Percentiles rank a stretch among this genome's conserved stretches.
Evolutionary conservation across 2,888 invertebrate genomes (phyloP).

Genomic region (Ectemnius cavifrons): DNA sequence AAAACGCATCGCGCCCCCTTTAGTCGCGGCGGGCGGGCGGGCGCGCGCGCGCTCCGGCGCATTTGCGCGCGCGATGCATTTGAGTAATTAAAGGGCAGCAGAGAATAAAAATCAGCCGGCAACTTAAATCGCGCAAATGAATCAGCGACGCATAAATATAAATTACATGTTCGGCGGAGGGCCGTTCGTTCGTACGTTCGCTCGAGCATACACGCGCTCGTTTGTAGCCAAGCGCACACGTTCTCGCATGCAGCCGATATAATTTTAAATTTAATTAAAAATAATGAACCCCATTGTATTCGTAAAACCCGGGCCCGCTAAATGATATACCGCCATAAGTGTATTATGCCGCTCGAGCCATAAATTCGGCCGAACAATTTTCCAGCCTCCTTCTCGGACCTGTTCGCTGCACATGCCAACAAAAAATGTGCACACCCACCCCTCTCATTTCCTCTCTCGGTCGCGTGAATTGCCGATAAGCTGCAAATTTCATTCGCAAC

Average conservation of each 20-base stretch:
- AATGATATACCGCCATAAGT: conserved; percentile 61
- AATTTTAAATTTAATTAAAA: conserved; percentile 65
- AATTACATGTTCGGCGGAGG: conserved; percentile 60
- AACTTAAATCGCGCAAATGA: conserved; percentile 63
- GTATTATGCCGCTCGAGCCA: conserved; percentile 54
- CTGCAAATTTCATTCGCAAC: no score
- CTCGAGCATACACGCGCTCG: background rate
- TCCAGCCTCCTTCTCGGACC: conserved; percentile 35
- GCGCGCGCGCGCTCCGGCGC: no score
- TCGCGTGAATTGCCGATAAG: no score
- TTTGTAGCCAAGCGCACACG: background rate
- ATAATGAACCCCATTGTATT: conserved; percentile 62
- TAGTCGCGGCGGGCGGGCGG: no score
- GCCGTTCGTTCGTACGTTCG: conserved; percentile 39
- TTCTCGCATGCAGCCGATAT: conserved; percentile 48
- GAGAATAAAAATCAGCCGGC: conserved; percentile 51
- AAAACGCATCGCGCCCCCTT: conserved; percentile 32
- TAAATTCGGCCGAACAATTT: conserved; percentile 57
- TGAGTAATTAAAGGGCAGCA: conserved; percentile 59
- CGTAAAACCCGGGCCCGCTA: conserved; percentile 52
- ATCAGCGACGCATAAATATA: conserved; percentile 63
- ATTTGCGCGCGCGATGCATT: conserved; percentile 20
- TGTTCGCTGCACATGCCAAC: background rate
- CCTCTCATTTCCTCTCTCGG: no score
- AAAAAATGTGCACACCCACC: no score